phyloP scores from a whole-genome alignment of 2,113 vertebrate species.

The Syrmaticus mikado region DNA sequence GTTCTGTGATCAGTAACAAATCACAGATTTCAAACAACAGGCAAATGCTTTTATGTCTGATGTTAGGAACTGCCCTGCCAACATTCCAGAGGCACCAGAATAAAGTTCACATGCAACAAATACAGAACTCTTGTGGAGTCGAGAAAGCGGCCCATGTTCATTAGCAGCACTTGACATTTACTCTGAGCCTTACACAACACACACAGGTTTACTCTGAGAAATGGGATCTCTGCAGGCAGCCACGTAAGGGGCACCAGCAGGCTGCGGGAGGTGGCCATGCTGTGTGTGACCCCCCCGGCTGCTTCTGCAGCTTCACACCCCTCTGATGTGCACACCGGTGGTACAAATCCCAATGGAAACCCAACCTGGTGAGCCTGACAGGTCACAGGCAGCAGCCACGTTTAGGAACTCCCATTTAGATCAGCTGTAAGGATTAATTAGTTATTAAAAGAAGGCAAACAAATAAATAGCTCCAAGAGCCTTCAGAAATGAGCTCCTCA shows the following conservation, averaged over 20 bases:
- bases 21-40: not conserved
- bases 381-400: not conserved
- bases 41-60: not conserved
- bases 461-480: not conserved
- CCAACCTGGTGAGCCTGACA: not conserved
- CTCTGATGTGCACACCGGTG: not conserved
- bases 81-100: not conserved
- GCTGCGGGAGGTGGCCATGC: not conserved
- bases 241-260: fast-evolving
- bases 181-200: not conserved
- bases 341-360: fast-evolving
- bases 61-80: not conserved
- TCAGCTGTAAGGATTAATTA: not conserved
- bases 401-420: not conserved
- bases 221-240: not conserved
- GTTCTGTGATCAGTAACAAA: not conserved
- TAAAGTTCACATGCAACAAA: not conserved
- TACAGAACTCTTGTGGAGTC: not conserved
- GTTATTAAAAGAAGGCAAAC: not conserved
- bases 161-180: not conserved
- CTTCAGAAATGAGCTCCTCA: not conserved
- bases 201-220: not conserved
- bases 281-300: not conserved
- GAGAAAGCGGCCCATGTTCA: not conserved
- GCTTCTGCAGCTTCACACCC: not conserved